Conservation (phyloP, 2,888 invertebrate species). For the Trissonchulus sp. region DNA sequence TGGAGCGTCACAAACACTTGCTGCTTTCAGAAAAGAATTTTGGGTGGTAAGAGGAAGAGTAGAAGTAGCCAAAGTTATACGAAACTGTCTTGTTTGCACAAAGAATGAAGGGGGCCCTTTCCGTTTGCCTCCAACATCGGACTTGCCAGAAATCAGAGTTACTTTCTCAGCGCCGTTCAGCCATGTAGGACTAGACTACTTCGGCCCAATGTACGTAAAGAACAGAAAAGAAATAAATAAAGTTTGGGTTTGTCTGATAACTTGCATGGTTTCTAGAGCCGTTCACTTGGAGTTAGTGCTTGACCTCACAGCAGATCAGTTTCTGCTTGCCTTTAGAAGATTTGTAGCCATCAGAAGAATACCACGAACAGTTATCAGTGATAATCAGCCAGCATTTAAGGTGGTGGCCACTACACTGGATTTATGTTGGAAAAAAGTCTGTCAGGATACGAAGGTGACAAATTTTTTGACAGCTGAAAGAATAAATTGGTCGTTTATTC, state of each 20-base stretch:
- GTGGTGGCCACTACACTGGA: conserved; percentile 38
- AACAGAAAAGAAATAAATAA: conserved; percentile 40
- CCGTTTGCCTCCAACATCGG: background rate
- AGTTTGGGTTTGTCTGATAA: conserved; percentile 50
- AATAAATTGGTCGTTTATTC: no score
- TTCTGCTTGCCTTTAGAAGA: conserved; percentile 46
- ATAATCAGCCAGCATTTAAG: conserved; percentile 53
- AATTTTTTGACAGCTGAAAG: no score
- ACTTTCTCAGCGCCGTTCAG: conserved; percentile 17
- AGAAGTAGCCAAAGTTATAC: background rate
- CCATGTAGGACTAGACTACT: conserved; percentile 50
- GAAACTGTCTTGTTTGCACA: conserved; percentile 1
- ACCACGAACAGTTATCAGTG: conserved; percentile 47
- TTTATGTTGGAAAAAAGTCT: no score
- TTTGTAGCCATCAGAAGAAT: conserved; percentile 49
- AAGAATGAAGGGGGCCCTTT: conserved; percentile 10
- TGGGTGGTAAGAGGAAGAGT: conserved; percentile 5
- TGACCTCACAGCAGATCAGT: conserved; percentile 44
- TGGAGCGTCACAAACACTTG: conserved; percentile 8
- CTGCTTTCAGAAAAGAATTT: conserved; percentile 16
- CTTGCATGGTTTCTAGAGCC: conserved; percentile 52
- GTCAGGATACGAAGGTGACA: no score
- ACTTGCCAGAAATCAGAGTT: background rate
- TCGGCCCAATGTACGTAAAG: conserved; percentile 50
- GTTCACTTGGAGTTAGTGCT: conserved; percentile 51